These are phyloP conservation scores for Mobula hypostoma DNA, from an alignment of 2,113 vertebrate genomes.

Conservation along the genomic window DNA sequence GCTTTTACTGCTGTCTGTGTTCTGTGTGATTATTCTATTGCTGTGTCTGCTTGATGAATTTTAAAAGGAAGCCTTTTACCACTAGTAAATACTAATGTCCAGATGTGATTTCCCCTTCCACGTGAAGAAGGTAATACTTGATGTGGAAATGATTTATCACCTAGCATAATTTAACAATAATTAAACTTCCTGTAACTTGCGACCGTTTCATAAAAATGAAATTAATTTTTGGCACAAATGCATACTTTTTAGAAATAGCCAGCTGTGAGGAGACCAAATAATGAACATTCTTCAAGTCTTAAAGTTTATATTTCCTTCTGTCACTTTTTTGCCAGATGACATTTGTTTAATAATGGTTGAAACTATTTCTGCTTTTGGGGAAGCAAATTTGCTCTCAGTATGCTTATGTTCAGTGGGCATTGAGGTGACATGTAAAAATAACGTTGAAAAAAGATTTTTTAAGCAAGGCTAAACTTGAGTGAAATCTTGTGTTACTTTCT, in stretches of 20 bases:
- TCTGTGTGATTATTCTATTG: not conserved
- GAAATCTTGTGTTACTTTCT: not conserved
- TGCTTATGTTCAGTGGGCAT: not conserved
- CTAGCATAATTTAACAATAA: not conserved
- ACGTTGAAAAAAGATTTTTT: too few relatives aligned
- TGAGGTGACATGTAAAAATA: too few relatives aligned
- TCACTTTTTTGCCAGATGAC: too few relatives aligned
- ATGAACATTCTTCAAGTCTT: not conserved
- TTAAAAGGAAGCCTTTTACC: not conserved
- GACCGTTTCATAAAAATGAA: not conserved
- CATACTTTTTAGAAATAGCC: not conserved
- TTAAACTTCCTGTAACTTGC: not conserved
- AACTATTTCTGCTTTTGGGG: not conserved
- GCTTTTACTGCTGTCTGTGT: not conserved
- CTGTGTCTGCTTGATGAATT: not conserved
- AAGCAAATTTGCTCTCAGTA: not conserved
- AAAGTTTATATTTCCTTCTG: not conserved
- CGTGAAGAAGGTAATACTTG: not conserved
- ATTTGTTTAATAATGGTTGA: not conserved
- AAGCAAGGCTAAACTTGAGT: not conserved
- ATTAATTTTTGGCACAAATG: not conserved
- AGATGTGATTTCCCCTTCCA: constrained; percentile 1
- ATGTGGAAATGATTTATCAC: not conserved
- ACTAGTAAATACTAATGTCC: not conserved
- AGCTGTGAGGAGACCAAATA: not conserved